A percentile compares a stretch with the other conserved stretches of the same genome.
phyloP scores from a whole-genome alignment of 2,113 vertebrate genomes.

The Condylura cristata region DNA sequence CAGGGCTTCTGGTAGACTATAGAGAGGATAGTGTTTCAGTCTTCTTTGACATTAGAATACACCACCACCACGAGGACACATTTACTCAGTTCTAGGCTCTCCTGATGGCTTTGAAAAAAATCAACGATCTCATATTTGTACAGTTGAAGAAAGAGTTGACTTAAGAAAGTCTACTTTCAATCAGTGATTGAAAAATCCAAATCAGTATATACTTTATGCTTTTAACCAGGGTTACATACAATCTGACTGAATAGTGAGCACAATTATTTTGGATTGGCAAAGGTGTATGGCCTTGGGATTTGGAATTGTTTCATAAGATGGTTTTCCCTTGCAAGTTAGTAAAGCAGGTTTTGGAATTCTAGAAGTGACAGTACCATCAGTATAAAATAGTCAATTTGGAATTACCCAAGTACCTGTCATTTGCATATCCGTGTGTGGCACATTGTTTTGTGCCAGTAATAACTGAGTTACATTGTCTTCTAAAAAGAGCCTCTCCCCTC shows the following conservation, averaged over 20 bases:
- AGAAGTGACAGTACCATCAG: background rate
- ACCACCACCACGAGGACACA: background rate
- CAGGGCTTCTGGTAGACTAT: background rate
- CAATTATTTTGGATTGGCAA: background rate
- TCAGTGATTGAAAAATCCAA: background rate
- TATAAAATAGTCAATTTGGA: constrained; percentile 33
- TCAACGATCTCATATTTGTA: background rate
- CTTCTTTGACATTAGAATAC: background rate
- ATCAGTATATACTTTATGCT: background rate
- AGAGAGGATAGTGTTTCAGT: background rate
- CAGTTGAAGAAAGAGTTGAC: constrained; percentile 26
- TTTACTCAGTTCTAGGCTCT: background rate
- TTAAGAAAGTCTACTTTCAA: constrained; percentile 32
- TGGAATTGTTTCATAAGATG: constrained; percentile 1
- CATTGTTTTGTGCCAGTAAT: background rate
- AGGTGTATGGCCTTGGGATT: background rate
- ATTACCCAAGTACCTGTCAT: background rate
- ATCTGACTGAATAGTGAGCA: background rate
- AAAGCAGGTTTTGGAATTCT: background rate
- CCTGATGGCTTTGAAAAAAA: background rate
- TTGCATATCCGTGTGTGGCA: background rate
- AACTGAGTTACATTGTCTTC: background rate
- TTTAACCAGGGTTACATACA: background rate
- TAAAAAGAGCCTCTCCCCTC: background rate
- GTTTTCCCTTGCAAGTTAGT: constrained; percentile 28